Evolutionary conservation across 2,797 vertebrate genomes (phyloP).

Genomic region (Sebastes cheni): DNA sequence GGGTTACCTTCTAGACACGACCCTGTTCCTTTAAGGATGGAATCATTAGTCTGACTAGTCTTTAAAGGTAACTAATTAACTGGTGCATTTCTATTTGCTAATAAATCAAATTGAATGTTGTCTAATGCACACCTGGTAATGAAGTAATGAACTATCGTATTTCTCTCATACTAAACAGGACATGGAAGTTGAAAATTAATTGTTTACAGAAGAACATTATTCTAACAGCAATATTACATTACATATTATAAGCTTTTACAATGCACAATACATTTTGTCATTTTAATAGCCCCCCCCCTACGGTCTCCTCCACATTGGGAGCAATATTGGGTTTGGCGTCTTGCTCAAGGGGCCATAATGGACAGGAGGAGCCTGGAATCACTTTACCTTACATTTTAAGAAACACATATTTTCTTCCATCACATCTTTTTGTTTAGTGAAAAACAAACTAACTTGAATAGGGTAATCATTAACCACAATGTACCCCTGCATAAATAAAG

Average conservation of each 20-base stretch:
- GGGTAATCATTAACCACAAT: no score
- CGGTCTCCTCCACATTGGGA: neutral
- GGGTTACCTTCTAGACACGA: no score
- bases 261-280: neutral
- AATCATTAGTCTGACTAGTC: no score
- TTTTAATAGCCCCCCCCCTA: no score
- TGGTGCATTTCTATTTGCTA: neutral
- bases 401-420: fast-evolving
- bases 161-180: neutral
- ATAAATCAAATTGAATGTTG: neutral
- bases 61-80: neutral
- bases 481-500: no score
- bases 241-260: neutral
- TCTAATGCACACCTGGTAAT: neutral
- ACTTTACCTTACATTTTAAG: no score
- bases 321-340: neutral
- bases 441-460: no score
- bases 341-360: fast-evolving
- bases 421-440: no score
- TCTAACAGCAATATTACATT: neutral
- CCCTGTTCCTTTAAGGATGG: no score
- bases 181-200: neutral
- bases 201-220: neutral
- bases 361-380: neutral
- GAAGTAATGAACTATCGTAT: neutral